Conservation (phyloP, 1,140 invertebrate genomes). For the Bombus pyrosoma region DNA sequence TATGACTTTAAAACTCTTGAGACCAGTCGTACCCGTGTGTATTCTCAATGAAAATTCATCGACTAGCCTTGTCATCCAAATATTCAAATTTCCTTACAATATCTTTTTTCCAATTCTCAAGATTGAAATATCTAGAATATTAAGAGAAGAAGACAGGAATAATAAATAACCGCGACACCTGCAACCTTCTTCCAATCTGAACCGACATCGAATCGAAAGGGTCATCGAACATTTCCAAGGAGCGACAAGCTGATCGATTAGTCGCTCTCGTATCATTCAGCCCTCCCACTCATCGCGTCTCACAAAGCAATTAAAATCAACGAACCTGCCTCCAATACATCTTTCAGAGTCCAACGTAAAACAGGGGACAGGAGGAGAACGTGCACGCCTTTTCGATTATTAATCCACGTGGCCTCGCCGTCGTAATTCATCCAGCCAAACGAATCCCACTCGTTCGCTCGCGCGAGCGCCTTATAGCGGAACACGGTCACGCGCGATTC, state of each 20-base stretch:
- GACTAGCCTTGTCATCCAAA: too few relatives aligned
- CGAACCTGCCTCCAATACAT: neutral
- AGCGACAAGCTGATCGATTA: neutral
- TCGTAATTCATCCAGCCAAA: slow-evolving; percentile 27
- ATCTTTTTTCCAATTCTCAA: too few relatives aligned
- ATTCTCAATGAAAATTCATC: too few relatives aligned
- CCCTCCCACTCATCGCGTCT: neutral
- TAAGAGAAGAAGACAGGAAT: too few relatives aligned
- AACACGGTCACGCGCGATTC: slow-evolving; percentile 48
- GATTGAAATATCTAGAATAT: too few relatives aligned
- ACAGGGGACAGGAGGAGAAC: too few relatives aligned
- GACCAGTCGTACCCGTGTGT: fast-evolving
- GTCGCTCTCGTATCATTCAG: neutral
- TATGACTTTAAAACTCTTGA: too few relatives aligned
- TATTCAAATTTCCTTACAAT: too few relatives aligned
- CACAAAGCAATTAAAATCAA: neutral
- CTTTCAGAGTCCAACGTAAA: neutral
- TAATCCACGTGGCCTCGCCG: slow-evolving; percentile 41
- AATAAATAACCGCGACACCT: neutral
- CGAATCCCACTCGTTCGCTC: neutral
- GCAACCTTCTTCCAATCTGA: neutral
- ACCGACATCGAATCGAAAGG: neutral
- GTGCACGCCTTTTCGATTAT: slow-evolving; percentile 41
- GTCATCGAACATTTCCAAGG: neutral
- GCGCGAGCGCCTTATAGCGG: slow-evolving; percentile 27